Base-by-base conservation (phyloP, 64 coral and sea anemone species). In the Montipora capricornis region DNA sequence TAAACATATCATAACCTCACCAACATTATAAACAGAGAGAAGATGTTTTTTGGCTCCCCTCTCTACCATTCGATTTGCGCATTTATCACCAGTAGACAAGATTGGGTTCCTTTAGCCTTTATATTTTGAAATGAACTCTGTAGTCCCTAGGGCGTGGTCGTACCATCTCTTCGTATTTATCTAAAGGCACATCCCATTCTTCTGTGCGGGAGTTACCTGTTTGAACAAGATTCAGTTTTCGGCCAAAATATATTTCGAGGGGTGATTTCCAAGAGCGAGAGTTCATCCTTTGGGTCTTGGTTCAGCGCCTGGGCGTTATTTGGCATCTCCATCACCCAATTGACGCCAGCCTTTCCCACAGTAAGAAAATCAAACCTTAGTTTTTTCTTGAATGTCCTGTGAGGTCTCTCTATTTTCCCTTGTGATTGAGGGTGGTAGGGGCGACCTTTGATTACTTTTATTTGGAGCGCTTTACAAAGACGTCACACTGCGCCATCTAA, bases 221-320 rank as follows among this genome's bases (percentile, higher is more conserved):
- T 26, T 51, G 44, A 51, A 9, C 47, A 74, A 89, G 0, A 68
- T 66, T 89, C 5, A 67, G 89, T n/a, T 82, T 74, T 22, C 66
- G 89, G 19, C 89, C 66, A 82, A 70, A 91, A 22, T 82, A 91
- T 59, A 83, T 55, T 9, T 55, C 52, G 1, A 55, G 1, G 5
- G 52, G 52, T 7, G 52, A 55, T 55, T 55, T 55, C 78, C 89
- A 91, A 37, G 24, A 24, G 24, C 24, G 67, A 15, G 45, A 91
- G 89, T 13, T 91, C 78, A 15, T 81, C 66, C 20, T 91, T 91
- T 49, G 77, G 76, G 7, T 91, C 89, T 9, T 80, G 77, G 29
- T 91, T 91, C 16, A 91, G 15, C 12, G 79, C 4, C n/a, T 44
- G 49, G 0, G 78, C 79, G 49, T 83, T 83, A 4, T 91, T 44